These are phyloP conservation scores for Graphium colonna DNA, from an alignment of 2,888 invertebrate species.

Conservation along the genomic window DNA sequence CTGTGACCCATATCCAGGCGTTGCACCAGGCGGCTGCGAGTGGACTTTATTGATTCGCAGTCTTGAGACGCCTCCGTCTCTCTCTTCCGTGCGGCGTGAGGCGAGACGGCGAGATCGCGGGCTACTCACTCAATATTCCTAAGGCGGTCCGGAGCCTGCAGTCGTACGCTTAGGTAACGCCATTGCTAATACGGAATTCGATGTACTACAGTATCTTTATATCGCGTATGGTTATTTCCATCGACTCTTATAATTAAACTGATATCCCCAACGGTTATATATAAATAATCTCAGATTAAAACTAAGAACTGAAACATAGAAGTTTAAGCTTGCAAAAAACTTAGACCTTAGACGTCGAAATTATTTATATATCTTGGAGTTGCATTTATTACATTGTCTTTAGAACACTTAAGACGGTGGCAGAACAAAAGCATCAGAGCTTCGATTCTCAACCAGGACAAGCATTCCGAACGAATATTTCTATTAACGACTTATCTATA, in stretches of 20 bases:
- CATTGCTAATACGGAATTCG: slow-evolving; percentile 32
- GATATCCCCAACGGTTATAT: too few species aligned
- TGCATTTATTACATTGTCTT: too few species aligned
- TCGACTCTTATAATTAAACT: neutral
- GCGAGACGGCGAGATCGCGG: slow-evolving; percentile 43
- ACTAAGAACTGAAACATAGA: too few species aligned
- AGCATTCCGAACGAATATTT: too few species aligned
- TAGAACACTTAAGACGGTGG: too few species aligned
- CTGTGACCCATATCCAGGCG: slow-evolving; percentile 72
- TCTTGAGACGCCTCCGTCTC: slow-evolving; percentile 72
- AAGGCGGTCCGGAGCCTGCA: slow-evolving; percentile 63
- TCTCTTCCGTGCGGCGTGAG: slow-evolving; percentile 45
- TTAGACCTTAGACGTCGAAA: too few species aligned
- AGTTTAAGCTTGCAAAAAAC: too few species aligned
- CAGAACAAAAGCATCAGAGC: too few species aligned
- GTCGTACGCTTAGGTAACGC: slow-evolving; percentile 60
- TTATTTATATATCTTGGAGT: too few species aligned
- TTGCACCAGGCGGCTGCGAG: slow-evolving; percentile 74
- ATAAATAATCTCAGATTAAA: too few species aligned
- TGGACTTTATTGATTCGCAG: slow-evolving; percentile 81
- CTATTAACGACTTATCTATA: too few species aligned
- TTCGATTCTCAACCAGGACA: too few species aligned
- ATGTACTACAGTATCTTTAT: neutral
- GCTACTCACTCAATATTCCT: slow-evolving; percentile 76
- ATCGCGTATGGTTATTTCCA: neutral